These are phyloP conservation scores for Melanchra persicariae DNA, from an alignment of 2,888 invertebrate species.

Conservation along the genomic window DNA sequence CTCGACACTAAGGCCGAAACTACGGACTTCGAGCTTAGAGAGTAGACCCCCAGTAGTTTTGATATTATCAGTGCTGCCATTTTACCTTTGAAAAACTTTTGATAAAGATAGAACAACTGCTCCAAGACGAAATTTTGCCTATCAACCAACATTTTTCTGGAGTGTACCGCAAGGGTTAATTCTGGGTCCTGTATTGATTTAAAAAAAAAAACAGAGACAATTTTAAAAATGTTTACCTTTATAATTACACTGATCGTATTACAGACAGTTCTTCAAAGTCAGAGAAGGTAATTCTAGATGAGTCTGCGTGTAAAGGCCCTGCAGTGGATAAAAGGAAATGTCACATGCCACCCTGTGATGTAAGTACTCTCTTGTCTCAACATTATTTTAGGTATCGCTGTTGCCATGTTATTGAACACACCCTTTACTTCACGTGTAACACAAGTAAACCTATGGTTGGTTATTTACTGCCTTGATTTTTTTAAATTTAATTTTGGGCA, in stretches of 20 bases:
- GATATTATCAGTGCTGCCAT: too few species aligned
- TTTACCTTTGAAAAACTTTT: background rate
- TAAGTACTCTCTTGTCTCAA: conserved; percentile 66
- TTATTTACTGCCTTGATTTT: too few species aligned
- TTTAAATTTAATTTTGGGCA: too few species aligned
- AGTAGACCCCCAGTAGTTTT: too few species aligned
- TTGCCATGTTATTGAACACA: too few species aligned
- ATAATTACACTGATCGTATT: conserved; percentile 13
- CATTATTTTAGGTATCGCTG: too few species aligned
- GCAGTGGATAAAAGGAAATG: conserved; percentile 81
- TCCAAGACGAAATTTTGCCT: too few species aligned
- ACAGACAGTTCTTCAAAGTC: conserved; percentile 79
- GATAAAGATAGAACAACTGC: background rate
- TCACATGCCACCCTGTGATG: conserved; percentile 87
- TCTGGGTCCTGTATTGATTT: background rate
- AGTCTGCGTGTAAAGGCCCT: conserved; percentile 81
- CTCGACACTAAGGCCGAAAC: too few species aligned
- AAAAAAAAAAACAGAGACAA: background rate
- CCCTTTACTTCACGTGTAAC: too few species aligned
- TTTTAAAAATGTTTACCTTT: background rate
- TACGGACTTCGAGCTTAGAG: too few species aligned
- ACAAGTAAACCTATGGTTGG: too few species aligned
- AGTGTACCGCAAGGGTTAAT: conserved; percentile 11
- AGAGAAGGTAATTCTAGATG: conserved; percentile 80
- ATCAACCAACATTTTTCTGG: background rate